Conservation (phyloP, 2,113 vertebrate species). For the Ophthalmolycus amberensis region DNA sequence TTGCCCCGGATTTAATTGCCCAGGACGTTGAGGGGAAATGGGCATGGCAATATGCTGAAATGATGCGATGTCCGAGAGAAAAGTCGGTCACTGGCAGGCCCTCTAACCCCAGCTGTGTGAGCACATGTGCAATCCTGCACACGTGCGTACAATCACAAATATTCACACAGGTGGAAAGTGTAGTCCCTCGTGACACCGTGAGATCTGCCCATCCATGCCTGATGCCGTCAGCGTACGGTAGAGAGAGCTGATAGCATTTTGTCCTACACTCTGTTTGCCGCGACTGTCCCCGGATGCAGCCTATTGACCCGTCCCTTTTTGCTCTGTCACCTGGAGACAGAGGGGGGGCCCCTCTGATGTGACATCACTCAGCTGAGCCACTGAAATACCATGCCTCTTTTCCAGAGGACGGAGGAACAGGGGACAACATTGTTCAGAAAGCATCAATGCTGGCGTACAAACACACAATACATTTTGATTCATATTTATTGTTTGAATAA, state of each 20-base stretch:
- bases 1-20: slow-evolving; percentile 35
- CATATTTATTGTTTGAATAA: neutral
- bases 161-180: slow-evolving; percentile 72
- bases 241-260: slow-evolving; percentile 73
- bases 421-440: neutral
- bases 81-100: slow-evolving; percentile 41
- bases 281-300: slow-evolving; percentile 55
- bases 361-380: slow-evolving; percentile 35
- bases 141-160: slow-evolving; percentile 30
- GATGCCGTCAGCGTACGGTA: slow-evolving; percentile 70
- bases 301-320: slow-evolving; percentile 67
- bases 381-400: slow-evolving; percentile 7
- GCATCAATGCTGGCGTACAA: slow-evolving; percentile 12
- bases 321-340: slow-evolving; percentile 63
- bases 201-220: slow-evolving; percentile 65
- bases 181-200: slow-evolving; percentile 49
- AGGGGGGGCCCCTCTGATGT: slow-evolving; percentile 37
- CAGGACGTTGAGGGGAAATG: neutral
- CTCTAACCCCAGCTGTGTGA: slow-evolving; percentile 61
- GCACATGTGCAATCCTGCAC: slow-evolving; percentile 29
- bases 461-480: neutral
- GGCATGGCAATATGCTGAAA: neutral
- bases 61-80: slow-evolving; percentile 29
- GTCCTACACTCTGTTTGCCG: slow-evolving; percentile 62
- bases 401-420: slow-evolving; percentile 16